phyloP scores from a whole-genome alignment of 2,113 vertebrate genomes.

The Cavia porcellus region DNA sequence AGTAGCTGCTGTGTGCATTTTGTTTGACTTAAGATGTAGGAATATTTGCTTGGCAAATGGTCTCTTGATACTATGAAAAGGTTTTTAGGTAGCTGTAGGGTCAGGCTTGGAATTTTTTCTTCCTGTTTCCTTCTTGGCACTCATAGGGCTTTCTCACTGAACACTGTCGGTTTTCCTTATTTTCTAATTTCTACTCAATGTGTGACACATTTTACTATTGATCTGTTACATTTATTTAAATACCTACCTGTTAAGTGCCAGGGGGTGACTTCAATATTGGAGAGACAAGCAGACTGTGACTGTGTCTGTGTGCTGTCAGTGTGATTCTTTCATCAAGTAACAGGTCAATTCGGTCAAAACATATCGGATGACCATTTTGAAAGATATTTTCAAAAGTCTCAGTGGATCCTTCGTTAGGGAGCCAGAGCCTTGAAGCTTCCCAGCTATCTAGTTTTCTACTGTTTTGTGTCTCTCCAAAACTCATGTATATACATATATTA shows the following conservation, averaged over 20 bases:
- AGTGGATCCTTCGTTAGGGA: background rate
- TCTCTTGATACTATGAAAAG: slow-evolving; percentile 55
- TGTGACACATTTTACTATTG: slow-evolving; percentile 28
- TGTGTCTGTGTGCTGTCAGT: background rate
- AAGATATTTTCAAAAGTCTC: slow-evolving; percentile 15
- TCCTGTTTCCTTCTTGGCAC: slow-evolving; percentile 64
- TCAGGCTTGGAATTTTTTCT: slow-evolving; percentile 62
- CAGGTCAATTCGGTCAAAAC: slow-evolving; percentile 31
- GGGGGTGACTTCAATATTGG: background rate
- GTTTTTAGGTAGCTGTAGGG: slow-evolving; percentile 44
- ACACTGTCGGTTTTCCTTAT: background rate
- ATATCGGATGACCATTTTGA: background rate
- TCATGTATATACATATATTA: background rate
- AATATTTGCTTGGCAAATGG: slow-evolving; percentile 65
- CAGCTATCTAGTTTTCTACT: slow-evolving; percentile 11
- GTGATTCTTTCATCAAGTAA: slow-evolving; percentile 40
- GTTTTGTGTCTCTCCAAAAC: slow-evolving; percentile 4
- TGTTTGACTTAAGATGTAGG: slow-evolving; percentile 42
- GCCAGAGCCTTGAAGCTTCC: slow-evolving; percentile 24
- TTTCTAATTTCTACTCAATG: slow-evolving; percentile 52
- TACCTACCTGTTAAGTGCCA: background rate
- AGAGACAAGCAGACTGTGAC: background rate
- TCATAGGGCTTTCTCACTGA: background rate
- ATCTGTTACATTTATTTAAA: slow-evolving; percentile 33
- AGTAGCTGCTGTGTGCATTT: slow-evolving; percentile 56